Conservation (phyloP, 2,113 vertebrate genomes). For the Neodontobutis hainanensis region DNA sequence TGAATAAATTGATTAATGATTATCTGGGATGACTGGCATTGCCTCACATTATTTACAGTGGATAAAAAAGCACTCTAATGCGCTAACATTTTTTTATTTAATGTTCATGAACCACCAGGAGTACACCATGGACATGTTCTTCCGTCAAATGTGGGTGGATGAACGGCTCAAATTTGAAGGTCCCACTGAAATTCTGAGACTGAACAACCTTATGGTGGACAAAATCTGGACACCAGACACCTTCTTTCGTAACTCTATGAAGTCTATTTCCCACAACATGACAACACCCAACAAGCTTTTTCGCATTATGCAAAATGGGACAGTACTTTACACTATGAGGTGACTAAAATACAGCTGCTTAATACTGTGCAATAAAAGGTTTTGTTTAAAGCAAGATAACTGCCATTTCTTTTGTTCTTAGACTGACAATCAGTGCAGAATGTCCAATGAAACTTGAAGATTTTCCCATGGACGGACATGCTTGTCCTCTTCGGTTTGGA, state of each 20-base stretch:
- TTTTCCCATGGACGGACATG: slow-evolving; percentile 84
- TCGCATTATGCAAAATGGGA: slow-evolving; percentile 85
- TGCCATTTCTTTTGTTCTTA: slow-evolving; percentile 33
- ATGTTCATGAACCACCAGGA: slow-evolving; percentile 61
- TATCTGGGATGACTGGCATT: slow-evolving; percentile 61
- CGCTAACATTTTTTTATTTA: neutral
- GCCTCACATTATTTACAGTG: slow-evolving; percentile 40
- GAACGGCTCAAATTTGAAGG: slow-evolving; percentile 80
- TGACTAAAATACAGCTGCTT: slow-evolving; percentile 24
- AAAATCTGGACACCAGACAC: slow-evolving; percentile 85
- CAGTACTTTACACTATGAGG: slow-evolving; percentile 85
- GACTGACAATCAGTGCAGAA: slow-evolving; percentile 79
- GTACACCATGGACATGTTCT: slow-evolving; percentile 85
- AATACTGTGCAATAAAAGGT: neutral
- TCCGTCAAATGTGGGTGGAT: slow-evolving; percentile 85
- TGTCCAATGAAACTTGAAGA: slow-evolving; percentile 81
- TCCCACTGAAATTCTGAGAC: slow-evolving; percentile 77
- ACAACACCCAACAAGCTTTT: slow-evolving; percentile 84
- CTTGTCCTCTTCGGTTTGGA: slow-evolving; percentile 82
- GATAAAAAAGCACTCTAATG: slow-evolving; percentile 14
- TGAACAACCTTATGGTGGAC: slow-evolving; percentile 83
- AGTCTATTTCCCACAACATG: slow-evolving; percentile 80
- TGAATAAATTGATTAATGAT: slow-evolving; percentile 69
- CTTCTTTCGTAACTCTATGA: slow-evolving; percentile 82
- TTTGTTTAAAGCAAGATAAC: neutral